Conservation (phyloP, 2,888 invertebrate species). For the Tipula unca region DNA sequence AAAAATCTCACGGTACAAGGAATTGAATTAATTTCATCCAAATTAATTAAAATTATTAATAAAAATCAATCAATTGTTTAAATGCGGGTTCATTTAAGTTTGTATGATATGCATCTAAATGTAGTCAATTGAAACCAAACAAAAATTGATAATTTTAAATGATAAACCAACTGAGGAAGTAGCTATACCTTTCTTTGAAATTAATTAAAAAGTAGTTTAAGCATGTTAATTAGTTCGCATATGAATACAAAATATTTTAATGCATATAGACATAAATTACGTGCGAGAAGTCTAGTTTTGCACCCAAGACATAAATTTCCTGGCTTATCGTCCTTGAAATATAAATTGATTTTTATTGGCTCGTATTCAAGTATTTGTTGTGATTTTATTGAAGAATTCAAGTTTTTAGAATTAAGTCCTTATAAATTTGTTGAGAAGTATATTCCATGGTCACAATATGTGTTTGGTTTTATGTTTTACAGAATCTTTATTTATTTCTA, state of each 20-base stretch:
- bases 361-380: too few relatives aligned
- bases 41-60: background rate
- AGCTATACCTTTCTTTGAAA: background rate
- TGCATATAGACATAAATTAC: background rate
- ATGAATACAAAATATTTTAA: background rate
- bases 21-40: background rate
- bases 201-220: background rate
- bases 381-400: background rate
- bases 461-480: background rate
- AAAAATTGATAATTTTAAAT: too few relatives aligned
- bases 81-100: background rate
- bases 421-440: background rate
- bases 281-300: too few relatives aligned
- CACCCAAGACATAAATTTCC: background rate
- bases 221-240: background rate
- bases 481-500: background rate
- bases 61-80: background rate
- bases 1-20: background rate
- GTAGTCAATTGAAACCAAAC: background rate
- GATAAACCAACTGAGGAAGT: too few relatives aligned
- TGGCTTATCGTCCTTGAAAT: background rate
- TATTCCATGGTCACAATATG: background rate
- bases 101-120: background rate
- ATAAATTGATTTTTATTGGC: background rate
- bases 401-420: background rate